Evolutionary conservation across 2,113 vertebrate species (phyloP), one percentile per base, ranked within the genome.

Genomic region (Amia ocellicauda): DNA sequence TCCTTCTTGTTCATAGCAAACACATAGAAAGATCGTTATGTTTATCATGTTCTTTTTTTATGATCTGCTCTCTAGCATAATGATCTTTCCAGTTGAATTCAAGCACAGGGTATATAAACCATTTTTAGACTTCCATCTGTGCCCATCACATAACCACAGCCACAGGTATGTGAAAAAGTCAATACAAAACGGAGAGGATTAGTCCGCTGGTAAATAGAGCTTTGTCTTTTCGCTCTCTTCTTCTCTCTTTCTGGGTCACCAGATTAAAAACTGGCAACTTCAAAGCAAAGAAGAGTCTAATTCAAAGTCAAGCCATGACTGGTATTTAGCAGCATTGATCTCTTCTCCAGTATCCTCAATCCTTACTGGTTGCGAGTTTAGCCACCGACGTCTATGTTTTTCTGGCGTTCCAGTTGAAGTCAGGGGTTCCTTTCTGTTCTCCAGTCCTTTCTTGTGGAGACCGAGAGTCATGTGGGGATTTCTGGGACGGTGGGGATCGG

Each of bases 321-420:
- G 62, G 49, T 67, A 64, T 58, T 73, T 62, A 78, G 73, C 69
- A 76, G 78, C 74, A 69, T 62, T 56, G 64, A 64, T 50, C 61
- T 60, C 57, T 68, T 52, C 19, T 50, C 24, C 68, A 58, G 9
- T 51, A 3, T 57, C 54, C 47, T 22, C 23, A 27, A 45, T 36
- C 40, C 42, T 59, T 61, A 28, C 40, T 55, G 36, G n/a, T 27
- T 23, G 59, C 49, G 60, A 26, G 8, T 63, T 42, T 43, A 51
- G 59, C 53, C 27, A 60, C 31, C 16, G 41, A 69, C 42, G 61
- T n/a, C 71, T 85, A 98, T 56, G 90, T 90, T 78, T 97, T 98
- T 77, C 94, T 90, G 65, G 83, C 84, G 78, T 90, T 97, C 96
- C 96, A 98, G 87, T 87, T 93, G 40, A 94, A 90, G 43, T 99